These are phyloP conservation scores for Oscarella lobularis DNA, from an alignment of 37 sponge, comb jelly and placozoan species.

Conservation along the genomic window DNA sequence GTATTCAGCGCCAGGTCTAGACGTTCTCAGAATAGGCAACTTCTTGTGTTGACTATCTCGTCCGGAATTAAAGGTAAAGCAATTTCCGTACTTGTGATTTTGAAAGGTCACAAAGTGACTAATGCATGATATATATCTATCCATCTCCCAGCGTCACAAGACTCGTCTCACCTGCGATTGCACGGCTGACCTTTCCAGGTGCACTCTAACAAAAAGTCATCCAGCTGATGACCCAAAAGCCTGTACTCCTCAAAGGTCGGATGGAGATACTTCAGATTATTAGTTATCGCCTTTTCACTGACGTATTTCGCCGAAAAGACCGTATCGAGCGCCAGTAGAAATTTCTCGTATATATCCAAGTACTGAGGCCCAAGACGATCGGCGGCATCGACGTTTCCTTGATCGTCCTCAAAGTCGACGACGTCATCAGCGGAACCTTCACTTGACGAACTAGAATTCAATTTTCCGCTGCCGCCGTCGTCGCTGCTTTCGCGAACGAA, in stretches of 20 bases:
- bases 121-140: background rate
- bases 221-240: background rate
- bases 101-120: background rate
- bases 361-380: too few relatives aligned
- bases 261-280: background rate
- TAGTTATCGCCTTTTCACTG: background rate
- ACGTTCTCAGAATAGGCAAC: background rate
- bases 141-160: background rate
- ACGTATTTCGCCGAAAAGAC: background rate
- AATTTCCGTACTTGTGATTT: background rate
- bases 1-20: background rate
- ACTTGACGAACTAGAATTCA: too few relatives aligned
- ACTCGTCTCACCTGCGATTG: background rate
- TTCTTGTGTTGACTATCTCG: background rate
- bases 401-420: background rate
- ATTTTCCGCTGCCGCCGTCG: background rate
- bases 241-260: background rate
- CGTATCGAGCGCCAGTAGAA: background rate
- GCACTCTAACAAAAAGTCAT: background rate
- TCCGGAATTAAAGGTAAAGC: constrained; percentile 4
- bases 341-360: background rate
- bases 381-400: background rate
- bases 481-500: background rate
- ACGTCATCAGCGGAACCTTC: background rate
- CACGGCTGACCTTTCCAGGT: background rate